These are phyloP conservation scores for Drosophila carrolli DNA, from an alignment of 1,140 invertebrate genomes.

Conservation along the genomic window DNA sequence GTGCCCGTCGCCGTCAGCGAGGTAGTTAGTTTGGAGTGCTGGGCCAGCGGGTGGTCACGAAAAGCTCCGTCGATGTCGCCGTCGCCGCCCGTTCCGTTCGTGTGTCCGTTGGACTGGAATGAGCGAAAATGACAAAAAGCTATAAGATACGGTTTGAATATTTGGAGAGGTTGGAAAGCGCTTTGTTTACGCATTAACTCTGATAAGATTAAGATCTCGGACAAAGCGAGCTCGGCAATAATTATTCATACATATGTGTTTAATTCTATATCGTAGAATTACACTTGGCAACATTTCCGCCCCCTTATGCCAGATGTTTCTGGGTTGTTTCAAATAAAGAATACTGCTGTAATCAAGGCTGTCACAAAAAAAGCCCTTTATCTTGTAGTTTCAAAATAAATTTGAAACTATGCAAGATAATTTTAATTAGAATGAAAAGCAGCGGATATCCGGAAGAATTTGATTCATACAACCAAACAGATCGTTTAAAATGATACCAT, in stretches of 20 bases:
- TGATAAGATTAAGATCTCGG: conserved; percentile 61
- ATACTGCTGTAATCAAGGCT: background rate
- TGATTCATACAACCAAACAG: too few species aligned
- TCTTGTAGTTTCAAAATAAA: background rate
- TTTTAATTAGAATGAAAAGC: too few species aligned
- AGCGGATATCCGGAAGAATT: too few species aligned
- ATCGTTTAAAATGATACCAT: too few species aligned
- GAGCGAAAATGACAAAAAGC: conserved; percentile 1
- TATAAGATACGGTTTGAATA: conserved; percentile 8
- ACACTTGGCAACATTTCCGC: conserved; percentile 54
- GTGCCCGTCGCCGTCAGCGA: conserved; percentile 70
- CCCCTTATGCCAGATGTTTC: conserved; percentile 38
- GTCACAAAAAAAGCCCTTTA: background rate
- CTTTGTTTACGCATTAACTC: conserved; percentile 56
- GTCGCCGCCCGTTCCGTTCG: conserved; percentile 50
- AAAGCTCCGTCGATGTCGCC: conserved; percentile 42
- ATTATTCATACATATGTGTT: background rate
- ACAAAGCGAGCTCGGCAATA: background rate
- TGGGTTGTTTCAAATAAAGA: background rate
- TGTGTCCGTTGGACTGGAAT: conserved; percentile 79
- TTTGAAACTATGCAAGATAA: background rate
- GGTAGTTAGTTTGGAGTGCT: conserved; percentile 62
- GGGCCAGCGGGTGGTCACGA: conserved; percentile 73
- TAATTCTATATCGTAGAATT: conserved; percentile 10
- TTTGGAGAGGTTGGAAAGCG: background rate